Evolutionary conservation across 2,888 invertebrate species (phyloP).

Genomic region (Drosophila picticornis): DNA sequence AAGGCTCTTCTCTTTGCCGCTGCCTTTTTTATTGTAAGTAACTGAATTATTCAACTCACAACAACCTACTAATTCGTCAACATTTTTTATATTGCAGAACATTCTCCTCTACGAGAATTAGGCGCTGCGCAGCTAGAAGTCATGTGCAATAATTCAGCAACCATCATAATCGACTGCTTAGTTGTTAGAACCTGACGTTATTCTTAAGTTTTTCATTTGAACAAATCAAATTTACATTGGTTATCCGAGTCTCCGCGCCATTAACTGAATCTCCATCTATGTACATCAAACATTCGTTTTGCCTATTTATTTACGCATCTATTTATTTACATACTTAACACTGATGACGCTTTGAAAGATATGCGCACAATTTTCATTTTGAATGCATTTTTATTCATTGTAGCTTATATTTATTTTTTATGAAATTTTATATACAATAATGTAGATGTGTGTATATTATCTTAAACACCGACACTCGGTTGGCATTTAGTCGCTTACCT

Average conservation of each 20-base stretch:
- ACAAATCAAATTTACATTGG: slow-evolving; percentile 8
- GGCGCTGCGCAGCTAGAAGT: background rate
- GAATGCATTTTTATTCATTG: slow-evolving; percentile 18
- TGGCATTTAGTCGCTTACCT: slow-evolving; percentile 58
- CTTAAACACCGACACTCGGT: slow-evolving; percentile 39
- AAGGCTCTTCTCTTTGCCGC: slow-evolving; percentile 91
- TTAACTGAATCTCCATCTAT: slow-evolving; percentile 13
- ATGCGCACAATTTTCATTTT: slow-evolving; percentile 48
- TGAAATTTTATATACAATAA: slow-evolving; percentile 15
- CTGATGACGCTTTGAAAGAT: slow-evolving; percentile 10
- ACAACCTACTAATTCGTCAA: background rate
- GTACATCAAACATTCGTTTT: background rate
- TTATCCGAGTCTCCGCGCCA: slow-evolving; percentile 40
- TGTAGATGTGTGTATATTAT: slow-evolving; percentile 25
- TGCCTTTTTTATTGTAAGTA: slow-evolving; percentile 91
- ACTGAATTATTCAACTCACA: background rate
- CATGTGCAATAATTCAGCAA: slow-evolving; percentile 5
- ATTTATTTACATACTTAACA: slow-evolving; percentile 7
- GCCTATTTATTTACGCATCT: background rate
- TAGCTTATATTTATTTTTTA: slow-evolving; percentile 22
- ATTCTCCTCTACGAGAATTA: slow-evolving; percentile 52
- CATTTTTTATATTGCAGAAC: slow-evolving; percentile 31
- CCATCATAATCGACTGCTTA: slow-evolving; percentile 50
- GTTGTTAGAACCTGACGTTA: slow-evolving; percentile 35
- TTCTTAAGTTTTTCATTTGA: slow-evolving; percentile 25